These are phyloP conservation scores for Rhea americana DNA, from an alignment of 2,113 vertebrate genomes.

Conservation along the genomic window DNA sequence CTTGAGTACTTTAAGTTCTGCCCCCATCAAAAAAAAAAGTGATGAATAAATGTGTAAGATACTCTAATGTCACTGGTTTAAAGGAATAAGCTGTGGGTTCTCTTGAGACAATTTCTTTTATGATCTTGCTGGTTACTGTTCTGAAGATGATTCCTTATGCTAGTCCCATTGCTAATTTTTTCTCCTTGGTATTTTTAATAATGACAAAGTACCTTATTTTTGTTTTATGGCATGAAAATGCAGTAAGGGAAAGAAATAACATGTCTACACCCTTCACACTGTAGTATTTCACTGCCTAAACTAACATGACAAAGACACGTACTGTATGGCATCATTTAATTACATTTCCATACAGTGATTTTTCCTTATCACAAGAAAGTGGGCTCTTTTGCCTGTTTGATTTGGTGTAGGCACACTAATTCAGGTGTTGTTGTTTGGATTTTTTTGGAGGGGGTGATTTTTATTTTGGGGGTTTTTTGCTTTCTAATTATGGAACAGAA, in stretches of 20 bases:
- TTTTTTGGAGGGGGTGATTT: too few species aligned
- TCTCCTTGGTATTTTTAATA: conserved; percentile 13
- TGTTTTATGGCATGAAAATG: conserved; percentile 22
- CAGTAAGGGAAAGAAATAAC: neutral
- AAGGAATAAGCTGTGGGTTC: neutral
- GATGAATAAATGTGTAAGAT: neutral
- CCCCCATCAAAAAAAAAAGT: neutral
- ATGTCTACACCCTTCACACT: neutral
- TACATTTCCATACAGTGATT: neutral
- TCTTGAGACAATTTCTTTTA: neutral
- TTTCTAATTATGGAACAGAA: neutral
- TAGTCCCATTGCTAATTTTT: neutral
- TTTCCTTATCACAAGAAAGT: neutral
- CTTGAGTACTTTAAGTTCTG: neutral
- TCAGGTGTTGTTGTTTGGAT: neutral
- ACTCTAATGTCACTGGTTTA: neutral
- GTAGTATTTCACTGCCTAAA: conserved; percentile 8
- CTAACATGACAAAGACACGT: neutral
- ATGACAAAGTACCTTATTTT: conserved; percentile 3
- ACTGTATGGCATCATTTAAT: neutral
- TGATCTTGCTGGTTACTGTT: neutral
- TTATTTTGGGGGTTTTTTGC: neutral
- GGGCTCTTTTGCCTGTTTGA: neutral
- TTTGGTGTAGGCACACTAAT: neutral
- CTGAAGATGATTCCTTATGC: neutral